These are phyloP conservation scores for Scaptomyza pallida DNA, from an alignment of 1,140 invertebrate genomes.

Conservation along the genomic window DNA sequence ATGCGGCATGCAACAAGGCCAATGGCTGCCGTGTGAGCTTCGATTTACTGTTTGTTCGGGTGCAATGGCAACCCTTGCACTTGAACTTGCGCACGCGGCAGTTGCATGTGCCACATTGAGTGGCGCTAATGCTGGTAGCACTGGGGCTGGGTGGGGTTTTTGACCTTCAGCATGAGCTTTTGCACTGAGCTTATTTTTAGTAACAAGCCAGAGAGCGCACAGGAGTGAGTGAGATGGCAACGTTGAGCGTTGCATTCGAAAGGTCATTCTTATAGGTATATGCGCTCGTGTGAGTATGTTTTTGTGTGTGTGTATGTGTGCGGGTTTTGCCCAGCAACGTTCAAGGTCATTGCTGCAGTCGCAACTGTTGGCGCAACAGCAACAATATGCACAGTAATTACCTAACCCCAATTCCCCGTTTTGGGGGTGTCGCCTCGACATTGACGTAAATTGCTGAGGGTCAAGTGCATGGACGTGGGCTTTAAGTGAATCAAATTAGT, in stretches of 20 bases:
- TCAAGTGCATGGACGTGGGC: constrained; percentile 64
- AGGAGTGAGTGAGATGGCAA: background rate
- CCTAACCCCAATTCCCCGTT: constrained; percentile 28
- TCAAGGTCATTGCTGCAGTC: constrained; percentile 65
- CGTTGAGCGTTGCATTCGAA: constrained; percentile 50
- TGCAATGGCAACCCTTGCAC: constrained; percentile 73
- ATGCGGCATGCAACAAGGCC: constrained; percentile 34
- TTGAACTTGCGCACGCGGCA: constrained; percentile 79
- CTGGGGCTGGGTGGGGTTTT: constrained; percentile 56
- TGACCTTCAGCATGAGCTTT: constrained; percentile 75
- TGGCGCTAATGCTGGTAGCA: constrained; percentile 1
- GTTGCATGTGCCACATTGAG: constrained; percentile 60
- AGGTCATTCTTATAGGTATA: constrained; percentile 62
- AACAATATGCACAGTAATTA: constrained; percentile 55
- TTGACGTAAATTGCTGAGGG: constrained; percentile 77
- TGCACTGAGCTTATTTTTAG: constrained; percentile 72
- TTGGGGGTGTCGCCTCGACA: constrained; percentile 56
- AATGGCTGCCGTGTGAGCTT: constrained; percentile 37
- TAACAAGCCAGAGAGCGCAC: constrained; percentile 30
- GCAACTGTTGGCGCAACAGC: constrained; percentile 40
- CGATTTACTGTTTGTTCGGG: constrained; percentile 22
- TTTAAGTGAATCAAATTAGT: constrained; percentile 71
- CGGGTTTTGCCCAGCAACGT: constrained; percentile 54
- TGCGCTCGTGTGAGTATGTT: constrained; percentile 11
- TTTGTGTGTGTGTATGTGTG: constrained; percentile 20